Base-by-base conservation (phyloP, 2,888 invertebrate species). In the Gymnoscelis rufifasciata region DNA sequence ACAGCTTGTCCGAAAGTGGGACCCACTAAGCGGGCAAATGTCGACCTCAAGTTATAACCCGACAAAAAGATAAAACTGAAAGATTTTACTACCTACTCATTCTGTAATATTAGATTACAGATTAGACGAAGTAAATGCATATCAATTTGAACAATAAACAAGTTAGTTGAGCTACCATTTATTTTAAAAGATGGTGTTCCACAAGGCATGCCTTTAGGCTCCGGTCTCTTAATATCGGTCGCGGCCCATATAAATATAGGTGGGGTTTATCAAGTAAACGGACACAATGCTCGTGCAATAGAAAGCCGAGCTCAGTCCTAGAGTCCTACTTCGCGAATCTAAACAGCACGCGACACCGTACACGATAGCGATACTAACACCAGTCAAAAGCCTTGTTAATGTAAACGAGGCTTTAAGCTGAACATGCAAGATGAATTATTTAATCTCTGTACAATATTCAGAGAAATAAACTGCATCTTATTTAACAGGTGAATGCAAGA, bases 301-400 rank as follows among this genome's bases (percentile, higher is more conserved):
- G 67, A 69, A 68, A 69, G 66, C 59, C 46, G 57, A 55, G 43
- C 62, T 57, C 43, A 57, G 59, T 50, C 62, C 61, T 54, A 62
- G 56, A 57, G 59, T 50, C 62, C 61, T 54, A 62, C 56, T 66
- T 63, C 56, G 58, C 48, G 54, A 51, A 57, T 52, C 41, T 47
- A 56, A 58, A 55, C 51, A 57, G 49, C 51, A 54, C 55, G 47
- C 50, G 58, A 57, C 57, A 51, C 45, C 41, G 51, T 53, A 64
- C 55, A 60, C 44, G 59, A 62, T 60, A 63, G 55, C 54, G 51
- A 44, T 52, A 54, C 59, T 56, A 59, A 60, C 60, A 59, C 62
- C 57, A 62, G 59, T 62, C 60, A 56, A 59, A 52, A 57, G 55
- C 43, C 57, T 53, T 54, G 57, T 54, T 53, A 59, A 58, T 54